Evolutionary conservation across 2,113 vertebrate species (phyloP).

Genomic region (Anoplopoma fimbria): DNA sequence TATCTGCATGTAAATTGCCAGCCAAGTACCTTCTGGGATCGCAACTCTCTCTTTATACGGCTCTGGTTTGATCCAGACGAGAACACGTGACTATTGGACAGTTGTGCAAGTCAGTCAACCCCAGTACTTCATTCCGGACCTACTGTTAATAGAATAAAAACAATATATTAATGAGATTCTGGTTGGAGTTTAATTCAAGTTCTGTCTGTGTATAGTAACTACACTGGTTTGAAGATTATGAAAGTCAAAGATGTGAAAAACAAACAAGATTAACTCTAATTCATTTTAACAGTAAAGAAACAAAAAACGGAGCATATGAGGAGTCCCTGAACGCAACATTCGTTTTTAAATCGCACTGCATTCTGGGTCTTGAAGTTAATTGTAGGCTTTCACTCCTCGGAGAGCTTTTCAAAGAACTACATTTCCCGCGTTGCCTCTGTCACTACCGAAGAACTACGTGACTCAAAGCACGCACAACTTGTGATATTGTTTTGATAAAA

Average conservation of each 20-base stretch:
- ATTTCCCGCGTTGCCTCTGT: conserved; percentile 65
- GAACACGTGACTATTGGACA: too few species aligned
- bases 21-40: too few species aligned
- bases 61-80: too few species aligned
- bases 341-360: background rate
- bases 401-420: conserved; percentile 2
- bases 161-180: background rate
- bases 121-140: background rate
- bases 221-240: background rate
- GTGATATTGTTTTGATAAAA: conserved; percentile 26
- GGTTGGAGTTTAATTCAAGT: background rate
- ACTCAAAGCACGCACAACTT: conserved; percentile 32
- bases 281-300: background rate
- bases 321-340: background rate
- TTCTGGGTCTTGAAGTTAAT: conserved; percentile 59
- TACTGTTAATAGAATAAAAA: background rate
- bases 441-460: conserved; percentile 1
- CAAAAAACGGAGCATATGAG: background rate
- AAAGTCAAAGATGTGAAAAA: background rate
- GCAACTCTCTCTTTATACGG: too few species aligned
- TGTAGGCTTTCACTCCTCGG: rapidly evolving
- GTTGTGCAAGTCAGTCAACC: too few species aligned
- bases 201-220: background rate
- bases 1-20: too few species aligned
- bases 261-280: background rate